phyloP scores from a whole-genome alignment of 2,888 invertebrate species.

The Ichneumon xanthorius region DNA sequence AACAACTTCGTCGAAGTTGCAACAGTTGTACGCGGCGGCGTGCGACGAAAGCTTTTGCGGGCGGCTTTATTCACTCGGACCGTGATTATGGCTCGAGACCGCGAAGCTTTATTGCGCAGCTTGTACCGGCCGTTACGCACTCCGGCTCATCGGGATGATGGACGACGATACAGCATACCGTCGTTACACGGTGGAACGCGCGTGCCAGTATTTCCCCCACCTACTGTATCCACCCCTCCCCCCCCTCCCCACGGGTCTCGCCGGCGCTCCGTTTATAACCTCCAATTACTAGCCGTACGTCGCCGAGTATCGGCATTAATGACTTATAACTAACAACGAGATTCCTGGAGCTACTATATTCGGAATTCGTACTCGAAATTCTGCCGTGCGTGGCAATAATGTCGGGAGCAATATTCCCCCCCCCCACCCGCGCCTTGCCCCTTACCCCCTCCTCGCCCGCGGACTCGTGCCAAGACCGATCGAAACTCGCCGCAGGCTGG shows the following conservation, averaged over 20 bases:
- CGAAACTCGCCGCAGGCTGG: constrained; percentile 30
- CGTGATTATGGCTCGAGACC: neutral
- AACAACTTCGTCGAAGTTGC: neutral
- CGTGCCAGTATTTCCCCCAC: neutral
- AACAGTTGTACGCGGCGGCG: neutral
- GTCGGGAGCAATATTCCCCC: constrained; percentile 50
- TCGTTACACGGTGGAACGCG: neutral
- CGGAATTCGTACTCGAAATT: constrained; percentile 29
- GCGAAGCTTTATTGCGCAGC: constrained; percentile 3
- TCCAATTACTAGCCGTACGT: neutral
- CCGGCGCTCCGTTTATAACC: neutral
- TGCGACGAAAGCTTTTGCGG: neutral
- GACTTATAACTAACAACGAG: too few species aligned
- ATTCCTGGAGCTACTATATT: constrained; percentile 20
- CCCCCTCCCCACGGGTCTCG: neutral
- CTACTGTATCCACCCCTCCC: neutral
- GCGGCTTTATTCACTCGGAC: neutral
- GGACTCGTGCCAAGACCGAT: constrained; percentile 7
- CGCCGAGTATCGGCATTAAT: neutral
- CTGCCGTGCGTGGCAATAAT: constrained; percentile 51
- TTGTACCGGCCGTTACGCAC: neutral
- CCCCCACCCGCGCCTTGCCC: neutral
- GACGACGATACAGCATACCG: neutral
- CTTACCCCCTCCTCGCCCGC: neutral
- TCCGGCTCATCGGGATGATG: neutral